Evolutionary conservation across 1,140 invertebrate genomes (phyloP).

Genomic region (Hirudo medicinalis): DNA sequence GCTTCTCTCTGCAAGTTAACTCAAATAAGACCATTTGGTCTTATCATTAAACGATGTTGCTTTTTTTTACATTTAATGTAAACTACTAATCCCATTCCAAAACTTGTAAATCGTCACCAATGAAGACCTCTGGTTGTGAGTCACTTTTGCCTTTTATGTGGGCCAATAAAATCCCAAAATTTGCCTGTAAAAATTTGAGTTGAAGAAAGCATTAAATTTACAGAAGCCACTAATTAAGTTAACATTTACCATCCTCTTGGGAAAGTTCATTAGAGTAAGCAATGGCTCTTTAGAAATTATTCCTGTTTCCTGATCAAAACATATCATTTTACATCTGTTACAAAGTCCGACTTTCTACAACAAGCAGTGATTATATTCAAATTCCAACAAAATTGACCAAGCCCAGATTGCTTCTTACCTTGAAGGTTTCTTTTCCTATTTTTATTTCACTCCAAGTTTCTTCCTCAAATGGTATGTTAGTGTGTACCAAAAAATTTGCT

Average conservation of each 20-base stretch:
- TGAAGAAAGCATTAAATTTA: no score
- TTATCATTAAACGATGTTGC: no score
- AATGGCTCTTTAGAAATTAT: slow-evolving; percentile 67
- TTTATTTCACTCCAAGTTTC: slow-evolving; percentile 53
- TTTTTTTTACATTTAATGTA: no score
- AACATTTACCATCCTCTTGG: neutral
- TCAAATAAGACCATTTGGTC: no score
- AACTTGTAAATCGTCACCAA: no score
- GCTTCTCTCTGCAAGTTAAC: no score
- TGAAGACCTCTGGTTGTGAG: no score
- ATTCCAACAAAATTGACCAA: neutral
- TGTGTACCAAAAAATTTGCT: slow-evolving; percentile 47
- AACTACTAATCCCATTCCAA: no score
- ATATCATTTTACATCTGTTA: slow-evolving; percentile 82
- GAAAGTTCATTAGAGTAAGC: slow-evolving; percentile 1
- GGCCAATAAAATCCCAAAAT: no score
- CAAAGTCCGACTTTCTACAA: slow-evolving; percentile 51
- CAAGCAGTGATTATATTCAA: neutral
- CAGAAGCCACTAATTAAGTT: no score
- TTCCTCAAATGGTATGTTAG: slow-evolving; percentile 54
- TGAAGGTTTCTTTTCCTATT: slow-evolving; percentile 56
- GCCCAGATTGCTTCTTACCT: slow-evolving; percentile 47
- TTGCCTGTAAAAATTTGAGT: no score
- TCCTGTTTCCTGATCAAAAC: slow-evolving; percentile 71
- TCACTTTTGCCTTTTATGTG: no score